phyloP scores from a whole-genome alignment of 2,888 invertebrate species.

The Ceratothoa steindachneri region DNA sequence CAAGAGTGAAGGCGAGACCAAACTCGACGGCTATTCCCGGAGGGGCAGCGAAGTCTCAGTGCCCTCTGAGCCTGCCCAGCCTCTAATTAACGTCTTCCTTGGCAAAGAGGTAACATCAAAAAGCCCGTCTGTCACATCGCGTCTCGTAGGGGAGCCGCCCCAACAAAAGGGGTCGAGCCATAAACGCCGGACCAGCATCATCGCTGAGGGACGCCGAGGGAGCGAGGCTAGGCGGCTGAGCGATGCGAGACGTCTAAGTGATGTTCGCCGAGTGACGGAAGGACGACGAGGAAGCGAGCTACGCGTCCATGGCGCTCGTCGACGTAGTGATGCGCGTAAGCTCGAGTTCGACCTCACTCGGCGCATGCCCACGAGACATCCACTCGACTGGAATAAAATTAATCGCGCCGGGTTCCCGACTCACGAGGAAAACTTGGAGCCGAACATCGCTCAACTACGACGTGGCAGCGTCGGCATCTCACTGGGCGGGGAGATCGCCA shows the following conservation, averaged over 20 bases:
- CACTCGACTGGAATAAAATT: conserved; percentile 45
- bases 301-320: conserved; percentile 29
- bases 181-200: background rate
- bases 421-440: conserved; percentile 36
- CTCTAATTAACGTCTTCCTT: background rate
- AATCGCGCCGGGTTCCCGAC: conserved; percentile 38
- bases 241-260: conserved; percentile 13
- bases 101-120: too few relatives aligned
- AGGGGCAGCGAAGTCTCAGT: background rate
- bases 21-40: background rate
- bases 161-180: conserved; percentile 21
- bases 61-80: background rate
- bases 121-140: background rate
- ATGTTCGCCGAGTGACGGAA: conserved; percentile 27
- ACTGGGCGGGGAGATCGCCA: conserved; percentile 16
- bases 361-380: conserved; percentile 32
- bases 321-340: conserved; percentile 37
- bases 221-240: conserved; percentile 17
- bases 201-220: background rate
- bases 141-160: background rate
- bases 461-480: conserved; percentile 40
- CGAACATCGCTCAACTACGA: conserved; percentile 34
- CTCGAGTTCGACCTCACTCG: conserved; percentile 36
- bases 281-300: conserved; percentile 34
- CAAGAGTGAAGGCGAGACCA: conserved; percentile 30